Evolutionary conservation across 1,140 invertebrate species (phyloP), one percentile per base, ranked within the genome.

Genomic region (Panonychus citri): DNA sequence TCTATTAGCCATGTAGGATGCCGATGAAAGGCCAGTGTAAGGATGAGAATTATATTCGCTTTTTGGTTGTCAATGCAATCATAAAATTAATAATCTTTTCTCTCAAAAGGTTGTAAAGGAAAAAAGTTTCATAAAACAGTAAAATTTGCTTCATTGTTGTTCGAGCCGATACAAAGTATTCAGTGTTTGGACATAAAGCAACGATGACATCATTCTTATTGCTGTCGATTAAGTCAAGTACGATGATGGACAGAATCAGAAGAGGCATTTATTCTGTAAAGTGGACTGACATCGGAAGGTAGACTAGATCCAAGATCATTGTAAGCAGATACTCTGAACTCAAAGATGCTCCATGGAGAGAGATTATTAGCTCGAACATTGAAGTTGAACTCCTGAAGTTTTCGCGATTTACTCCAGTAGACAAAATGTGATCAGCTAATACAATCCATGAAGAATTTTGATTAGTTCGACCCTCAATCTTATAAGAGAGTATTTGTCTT

Each of bases 141-240:
- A 71, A 89, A 85, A 46, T 90, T 90, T 21, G 90, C 90, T 7
- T 81, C 78, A 71, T 94, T 96, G 64, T 90, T 94, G 1, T 83
- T 87, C 85, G 93, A 91, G 3, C 86, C 63, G 76, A 88, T 1
- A 95, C 84, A 65, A 77, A 83, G 70, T 97, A 97, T 67, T 91
- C 85, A 1, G 85, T 93, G 67, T 94, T 81, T 0, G 89, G 85
- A 59, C 85, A 77, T n/a, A 97, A 70, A 65, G 90, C 91, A 37
- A 95, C 87, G 64, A 97, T 87, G 0, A 94, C 69, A 0, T 87
- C 84, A 80, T 82, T 85, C 30, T 81, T 78, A 4, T 60, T 26
- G 57, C 78, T 72, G 2, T 78, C 81, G 75, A 17, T 84, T 89
- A 17, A 93, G 70, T 67, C 85, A 86, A 69, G 86, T 90, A 2